These are phyloP conservation scores for Sisyra terminalis DNA, from an alignment of 2,888 invertebrate genomes.

Conservation along the genomic window DNA sequence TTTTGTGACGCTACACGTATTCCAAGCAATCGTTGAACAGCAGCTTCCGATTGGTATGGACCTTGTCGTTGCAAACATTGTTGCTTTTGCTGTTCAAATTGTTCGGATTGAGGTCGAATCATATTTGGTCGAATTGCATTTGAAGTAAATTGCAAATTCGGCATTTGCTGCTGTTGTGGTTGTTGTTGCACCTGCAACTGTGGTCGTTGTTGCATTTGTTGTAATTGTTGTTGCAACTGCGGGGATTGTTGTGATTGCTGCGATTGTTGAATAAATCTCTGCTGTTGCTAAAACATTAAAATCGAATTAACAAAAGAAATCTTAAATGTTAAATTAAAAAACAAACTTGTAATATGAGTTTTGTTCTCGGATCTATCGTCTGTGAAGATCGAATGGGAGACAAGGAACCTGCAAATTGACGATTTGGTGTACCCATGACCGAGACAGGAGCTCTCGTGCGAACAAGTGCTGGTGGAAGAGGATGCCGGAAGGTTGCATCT, in stretches of 20 bases:
- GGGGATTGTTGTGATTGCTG: too few relatives aligned
- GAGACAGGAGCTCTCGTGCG: slow-evolving; percentile 31
- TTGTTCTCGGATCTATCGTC: slow-evolving; percentile 31
- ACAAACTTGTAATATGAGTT: slow-evolving; percentile 30
- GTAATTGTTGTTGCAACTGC: slow-evolving; percentile 15
- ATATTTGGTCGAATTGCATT: not conserved
- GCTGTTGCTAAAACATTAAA: slow-evolving; percentile 1
- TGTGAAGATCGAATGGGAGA: slow-evolving; percentile 31
- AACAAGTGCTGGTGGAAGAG: slow-evolving; percentile 38
- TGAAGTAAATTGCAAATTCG: slow-evolving; percentile 7
- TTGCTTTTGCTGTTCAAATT: slow-evolving; percentile 22
- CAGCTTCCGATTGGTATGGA: slow-evolving; percentile 12
- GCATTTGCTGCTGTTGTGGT: slow-evolving; percentile 13
- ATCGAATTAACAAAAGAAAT: too few relatives aligned
- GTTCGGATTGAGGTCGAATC: slow-evolving; percentile 1
- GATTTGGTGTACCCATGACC: slow-evolving; percentile 10
- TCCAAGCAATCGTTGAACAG: not conserved
- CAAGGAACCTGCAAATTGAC: slow-evolving; percentile 17
- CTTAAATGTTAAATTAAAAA: too few relatives aligned
- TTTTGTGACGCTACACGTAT: not conserved
- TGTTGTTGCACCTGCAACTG: slow-evolving; percentile 14
- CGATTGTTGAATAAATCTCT: not conserved
- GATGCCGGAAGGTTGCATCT: slow-evolving; percentile 53
- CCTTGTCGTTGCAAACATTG: slow-evolving; percentile 18
- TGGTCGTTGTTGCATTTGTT: slow-evolving; percentile 9